Base-by-base conservation (phyloP, 2,797 vertebrate genomes). In the Arrhamphus sclerolepis region DNA sequence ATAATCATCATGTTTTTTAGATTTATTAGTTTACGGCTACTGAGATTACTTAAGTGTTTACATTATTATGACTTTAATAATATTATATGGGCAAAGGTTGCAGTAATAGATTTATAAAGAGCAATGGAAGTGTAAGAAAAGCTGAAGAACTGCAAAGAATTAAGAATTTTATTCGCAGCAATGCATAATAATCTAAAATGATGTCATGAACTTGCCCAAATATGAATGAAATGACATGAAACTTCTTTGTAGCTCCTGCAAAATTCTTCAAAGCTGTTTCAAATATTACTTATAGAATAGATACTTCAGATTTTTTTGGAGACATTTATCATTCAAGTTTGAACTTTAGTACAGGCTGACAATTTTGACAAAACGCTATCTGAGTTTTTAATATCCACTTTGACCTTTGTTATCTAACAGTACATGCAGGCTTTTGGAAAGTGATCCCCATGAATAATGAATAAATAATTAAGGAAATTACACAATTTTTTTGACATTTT, bases 371-470 rank as follows among this genome's bases (percentile, higher is more conserved):
- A 26, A 17, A 0, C 44, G 26, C 56, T 73, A 38, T 66, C 17
- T 66, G 49, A 80, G 69, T 63, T 53, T 48, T 66, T 48, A 55
- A 70, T 26, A 41, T 51, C 49, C 61, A 65, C 52, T 57, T 44
- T 51, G 31, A 84, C 76, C 60, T 78, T 80, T 74, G 34, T 57
- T 67, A 58, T 79, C 46, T 67, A 62, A 52, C 64, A 56, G 40
- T 28, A 46, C 56, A 48, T 55, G 31, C 42, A 62, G 48, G 51
- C 41, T 48, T 57, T 38, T 72, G 47, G 42, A 53, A 16, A 62
- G 60, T 77, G 69, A 75, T 69, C 51, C 46, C 20, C 50, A 41
- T 81, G 62, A 82, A 83, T 84, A 75, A 80, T 80, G 42, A 72
- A 83, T 75, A 66, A 65, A 41, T 64, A 67, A 83, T 50, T 64